Base-by-base conservation (phyloP, 1,140 invertebrate species). In the Leptopilina clavipes region DNA sequence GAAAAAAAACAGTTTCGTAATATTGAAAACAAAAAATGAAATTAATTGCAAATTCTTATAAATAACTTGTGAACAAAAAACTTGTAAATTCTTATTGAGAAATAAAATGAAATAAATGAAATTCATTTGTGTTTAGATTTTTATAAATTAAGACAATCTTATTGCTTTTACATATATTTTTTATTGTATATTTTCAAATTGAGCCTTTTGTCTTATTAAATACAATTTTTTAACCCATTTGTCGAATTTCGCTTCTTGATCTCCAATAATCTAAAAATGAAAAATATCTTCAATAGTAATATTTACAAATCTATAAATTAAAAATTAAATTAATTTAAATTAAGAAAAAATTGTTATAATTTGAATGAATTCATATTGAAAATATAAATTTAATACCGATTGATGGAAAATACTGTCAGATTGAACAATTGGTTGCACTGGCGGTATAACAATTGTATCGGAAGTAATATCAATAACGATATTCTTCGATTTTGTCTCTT, bases 151-250 rank as follows among this genome's bases (percentile, higher is more conserved):
- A 14, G 12, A 22, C n/a, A n/a, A 19, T 52, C 45, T 25, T 22
- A n/a, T 71, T 43, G 14, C 9, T 37, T 37, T 70, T 1, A 12
- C 14, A 70, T 71, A 18, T 1, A 52, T n/a, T n/a, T 54, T 54
- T 54, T 9, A 54, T 25, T 65, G 8, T 3, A 74, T 43, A 25
- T 59, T 14, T 56, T 90, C 89, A 9, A 75, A 76, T 59, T 90
- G 80, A 45, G 89, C 90, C 81, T 91, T 91, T 74, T 91, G 90
- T 70, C 90, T 82, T 14, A 91, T 74, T 22, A 84, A 86, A 45
- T 89, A 91, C 2, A 91, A 77, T 72, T 91, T 91, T 72, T 91
- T 91, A 2, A 91, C 89, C 90, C 90, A 91, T 79, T 86, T 91
- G 25, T 91, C 90, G 75, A 91, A 88, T 56, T 87, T 90, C 48